Evolutionary conservation across 2,113 vertebrate genomes (phyloP), one percentile per base, ranked within the genome.

Genomic region (Pachypanchax playfairii): DNA sequence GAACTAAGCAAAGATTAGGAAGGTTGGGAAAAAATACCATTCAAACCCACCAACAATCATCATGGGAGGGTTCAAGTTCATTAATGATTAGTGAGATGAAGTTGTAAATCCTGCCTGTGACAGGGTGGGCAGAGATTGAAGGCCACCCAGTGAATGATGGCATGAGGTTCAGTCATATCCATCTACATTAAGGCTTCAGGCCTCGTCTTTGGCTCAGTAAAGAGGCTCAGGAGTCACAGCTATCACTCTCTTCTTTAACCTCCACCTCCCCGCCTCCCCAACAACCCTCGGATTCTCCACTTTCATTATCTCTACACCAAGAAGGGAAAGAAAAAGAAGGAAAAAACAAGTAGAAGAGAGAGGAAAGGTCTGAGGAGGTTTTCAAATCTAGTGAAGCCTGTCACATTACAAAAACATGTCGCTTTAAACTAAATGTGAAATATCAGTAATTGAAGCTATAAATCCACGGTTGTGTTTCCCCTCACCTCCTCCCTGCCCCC

Each of bases 361-460:
- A 79, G 81, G 85, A 90, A 90, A 90, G 88, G 89, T 91, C 91
- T 92, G 88, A 94, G 92, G 90, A 93, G 92, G 85, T 89, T 92
- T 88, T 94, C 90, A 90, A 91, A 93, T 90, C 89, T 91, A 89
- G 87, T 88, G 91, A 93, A 93, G 92, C 93, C 93, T 94, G 94
- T 95, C 95, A 95, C 92, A 93, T 93, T 93, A 93, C 60, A 94
- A 93, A 95, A 95, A 94, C 93, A 94, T 92, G 93, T 94, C 92
- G 94, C 93, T 94, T 95, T 93, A 94, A 95, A 96, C 91, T 91
- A 93, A 94, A 95, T 92, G 94, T 95, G 93, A 95, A 95, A 95
- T 94, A 94, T 94, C 91, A 93, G 93, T 95, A 94, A 96, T 91
- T 94, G 94, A 95, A 92, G 93, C 91, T 92, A 94, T 94, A 94